phyloP scores from a whole-genome alignment of 1,140 invertebrate genomes.

The Eurosta solidaginis region DNA sequence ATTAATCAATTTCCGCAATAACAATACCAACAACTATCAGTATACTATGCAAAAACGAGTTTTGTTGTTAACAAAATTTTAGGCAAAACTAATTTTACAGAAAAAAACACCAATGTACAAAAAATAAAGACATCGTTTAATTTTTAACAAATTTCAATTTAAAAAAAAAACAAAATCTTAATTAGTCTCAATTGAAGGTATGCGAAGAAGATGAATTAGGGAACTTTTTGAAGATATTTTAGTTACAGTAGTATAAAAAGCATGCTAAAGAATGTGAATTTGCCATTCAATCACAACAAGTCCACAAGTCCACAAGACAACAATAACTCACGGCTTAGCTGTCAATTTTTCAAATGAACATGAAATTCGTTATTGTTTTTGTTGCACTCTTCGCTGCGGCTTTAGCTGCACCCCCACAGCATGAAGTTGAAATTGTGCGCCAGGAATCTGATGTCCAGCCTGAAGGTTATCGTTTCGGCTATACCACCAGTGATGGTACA shows the following conservation, averaged over 20 bases:
- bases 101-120: background rate
- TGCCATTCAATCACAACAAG: background rate
- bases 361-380: slow-evolving; percentile 51
- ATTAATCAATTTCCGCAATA: too few relatives aligned
- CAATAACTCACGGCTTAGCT: background rate
- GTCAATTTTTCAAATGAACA: slow-evolving; percentile 35
- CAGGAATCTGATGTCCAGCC: slow-evolving; percentile 52
- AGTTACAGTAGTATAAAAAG: slow-evolving; percentile 21
- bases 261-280: background rate
- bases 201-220: background rate
- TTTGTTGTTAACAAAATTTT: too few relatives aligned
- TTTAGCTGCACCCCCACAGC: slow-evolving; percentile 23
- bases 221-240: slow-evolving; percentile 1
- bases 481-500: slow-evolving; percentile 74
- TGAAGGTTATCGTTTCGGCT: slow-evolving; percentile 61
- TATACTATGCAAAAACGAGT: too few relatives aligned
- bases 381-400: slow-evolving; percentile 44
- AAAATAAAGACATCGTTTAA: too few relatives aligned
- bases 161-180: background rate
- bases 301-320: background rate
- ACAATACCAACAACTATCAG: too few relatives aligned
- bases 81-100: too few relatives aligned
- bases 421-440: slow-evolving; percentile 27
- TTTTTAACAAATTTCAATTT: too few relatives aligned
- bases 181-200: background rate